Evolutionary conservation across 2,113 vertebrate genomes (phyloP).

Genomic region (Podarcis muralis): DNA sequence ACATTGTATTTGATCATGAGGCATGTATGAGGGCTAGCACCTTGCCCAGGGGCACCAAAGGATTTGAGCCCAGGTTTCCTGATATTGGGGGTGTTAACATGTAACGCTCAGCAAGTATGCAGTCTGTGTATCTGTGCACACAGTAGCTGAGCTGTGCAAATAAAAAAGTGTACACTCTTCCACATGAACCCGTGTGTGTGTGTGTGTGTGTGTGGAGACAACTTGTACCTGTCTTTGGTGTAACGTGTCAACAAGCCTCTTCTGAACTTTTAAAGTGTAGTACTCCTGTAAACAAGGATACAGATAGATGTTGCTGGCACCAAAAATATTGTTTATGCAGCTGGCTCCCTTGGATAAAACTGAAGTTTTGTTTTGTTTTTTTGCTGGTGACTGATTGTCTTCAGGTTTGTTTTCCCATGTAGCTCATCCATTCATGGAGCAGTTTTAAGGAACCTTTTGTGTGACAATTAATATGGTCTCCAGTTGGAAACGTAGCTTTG

Average conservation of each 20-base stretch:
- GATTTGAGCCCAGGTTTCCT: no score
- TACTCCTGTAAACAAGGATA: background rate
- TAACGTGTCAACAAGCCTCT: no score
- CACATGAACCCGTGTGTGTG: no score
- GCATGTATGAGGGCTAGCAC: background rate
- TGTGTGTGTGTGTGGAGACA: no score
- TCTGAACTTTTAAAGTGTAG: no score
- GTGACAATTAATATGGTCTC: slow-evolving; percentile 23
- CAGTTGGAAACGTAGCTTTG: slow-evolving; percentile 24
- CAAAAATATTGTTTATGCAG: background rate
- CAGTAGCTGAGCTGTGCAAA: no score
- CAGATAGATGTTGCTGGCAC: background rate
- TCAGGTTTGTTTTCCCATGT: slow-evolving; percentile 41
- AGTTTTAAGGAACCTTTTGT: slow-evolving; percentile 15
- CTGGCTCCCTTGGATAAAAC: slow-evolving; percentile 24
- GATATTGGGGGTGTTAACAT: no score
- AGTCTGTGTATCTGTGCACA: no score
- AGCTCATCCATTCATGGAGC: background rate
- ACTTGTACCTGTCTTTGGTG: no score
- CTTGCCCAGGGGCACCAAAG: background rate
- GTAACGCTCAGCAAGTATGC: no score
- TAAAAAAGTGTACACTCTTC: no score
- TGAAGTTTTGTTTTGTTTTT: background rate
- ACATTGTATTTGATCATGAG: no score
- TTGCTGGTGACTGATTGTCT: background rate